Evolutionary conservation across 2,888 invertebrate genomes (phyloP).

Genomic region (Sinopyrophorus schimmeli): DNA sequence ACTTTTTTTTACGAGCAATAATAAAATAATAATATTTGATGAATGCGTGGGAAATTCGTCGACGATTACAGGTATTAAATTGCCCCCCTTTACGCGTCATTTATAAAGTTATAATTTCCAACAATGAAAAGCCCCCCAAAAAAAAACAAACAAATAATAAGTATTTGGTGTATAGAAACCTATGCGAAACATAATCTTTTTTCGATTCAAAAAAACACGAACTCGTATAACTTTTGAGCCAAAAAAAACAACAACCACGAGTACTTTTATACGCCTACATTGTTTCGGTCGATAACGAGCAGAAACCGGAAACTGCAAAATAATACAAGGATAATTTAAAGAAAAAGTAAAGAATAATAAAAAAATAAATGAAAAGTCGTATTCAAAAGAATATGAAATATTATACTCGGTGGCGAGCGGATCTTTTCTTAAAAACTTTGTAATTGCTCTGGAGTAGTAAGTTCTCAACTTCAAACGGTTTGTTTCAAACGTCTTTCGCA

Average conservation of each 20-base stretch:
- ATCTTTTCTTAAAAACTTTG: conserved; percentile 39
- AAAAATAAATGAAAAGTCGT: conserved; percentile 26
- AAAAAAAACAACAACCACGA: not conserved
- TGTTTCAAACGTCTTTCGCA: conserved; percentile 38
- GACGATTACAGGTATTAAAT: conserved; percentile 27
- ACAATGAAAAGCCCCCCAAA: no score
- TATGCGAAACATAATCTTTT: conserved; percentile 16
- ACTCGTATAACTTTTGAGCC: conserved; percentile 3
- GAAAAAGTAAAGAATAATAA: no score
- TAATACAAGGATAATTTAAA: conserved; percentile 23
- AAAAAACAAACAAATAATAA: conserved; percentile 9
- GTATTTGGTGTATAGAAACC: no score
- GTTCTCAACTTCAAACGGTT: conserved; percentile 39
- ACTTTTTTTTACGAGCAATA: conserved; percentile 29
- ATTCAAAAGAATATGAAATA: conserved; percentile 32
- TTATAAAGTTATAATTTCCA: conserved; percentile 27
- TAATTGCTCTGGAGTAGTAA: conserved; percentile 38
- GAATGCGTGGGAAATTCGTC: conserved; percentile 35
- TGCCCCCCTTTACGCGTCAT: conserved; percentile 32
- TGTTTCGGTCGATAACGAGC: conserved; percentile 11
- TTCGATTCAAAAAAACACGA: conserved; percentile 1
- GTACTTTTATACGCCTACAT: not conserved
- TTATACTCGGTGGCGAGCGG: conserved; percentile 32
- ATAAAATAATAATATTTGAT: conserved; percentile 24
- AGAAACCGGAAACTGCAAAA: conserved; percentile 22